These are phyloP conservation scores for Plectrocnemia conspersa DNA, from an alignment of 1,140 invertebrate genomes.

Conservation along the genomic window DNA sequence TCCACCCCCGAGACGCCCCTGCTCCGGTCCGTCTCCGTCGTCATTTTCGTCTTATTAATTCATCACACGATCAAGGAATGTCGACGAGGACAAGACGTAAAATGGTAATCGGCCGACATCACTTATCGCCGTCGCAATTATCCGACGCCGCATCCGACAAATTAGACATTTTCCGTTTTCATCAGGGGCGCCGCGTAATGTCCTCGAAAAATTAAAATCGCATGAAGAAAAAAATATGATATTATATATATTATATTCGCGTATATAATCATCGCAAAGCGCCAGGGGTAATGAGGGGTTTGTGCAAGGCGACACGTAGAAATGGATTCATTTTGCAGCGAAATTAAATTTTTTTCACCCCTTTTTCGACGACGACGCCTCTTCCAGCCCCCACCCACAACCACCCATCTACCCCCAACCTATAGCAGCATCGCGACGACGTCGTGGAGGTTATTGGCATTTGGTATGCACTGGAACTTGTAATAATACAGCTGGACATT, in stretches of 20 bases:
- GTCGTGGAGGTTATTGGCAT: conserved; percentile 20
- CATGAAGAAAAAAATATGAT: not conserved
- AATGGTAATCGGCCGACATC: too few relatives aligned
- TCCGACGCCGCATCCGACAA: too few relatives aligned
- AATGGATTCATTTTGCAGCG: conserved; percentile 19
- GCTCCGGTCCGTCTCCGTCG: too few relatives aligned
- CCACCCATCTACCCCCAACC: not conserved
- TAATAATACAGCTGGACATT: conserved; percentile 9
- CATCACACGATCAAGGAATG: too few relatives aligned
- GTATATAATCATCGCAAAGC: not conserved
- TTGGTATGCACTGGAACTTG: conserved; percentile 14
- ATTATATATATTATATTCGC: not conserved
- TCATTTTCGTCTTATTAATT: too few relatives aligned
- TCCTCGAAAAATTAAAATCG: conserved; percentile 5
- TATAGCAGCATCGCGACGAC: not conserved
- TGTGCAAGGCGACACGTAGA: conserved; percentile 17
- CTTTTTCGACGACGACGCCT: too few relatives aligned
- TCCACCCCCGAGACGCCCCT: too few relatives aligned
- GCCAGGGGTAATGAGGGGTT: conserved; percentile 9
- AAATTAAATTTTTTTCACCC: conserved; percentile 21
- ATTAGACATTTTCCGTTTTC: conserved; percentile 5
- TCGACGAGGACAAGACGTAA: too few relatives aligned
- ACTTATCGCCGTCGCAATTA: too few relatives aligned
- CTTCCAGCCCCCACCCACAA: not conserved
- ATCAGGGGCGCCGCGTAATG: not conserved